A percentile compares a stretch with the other conserved stretches of the same genome.
phyloP scores from a whole-genome alignment of 2,888 invertebrate species.

The Temnothorax unifasciatus region DNA sequence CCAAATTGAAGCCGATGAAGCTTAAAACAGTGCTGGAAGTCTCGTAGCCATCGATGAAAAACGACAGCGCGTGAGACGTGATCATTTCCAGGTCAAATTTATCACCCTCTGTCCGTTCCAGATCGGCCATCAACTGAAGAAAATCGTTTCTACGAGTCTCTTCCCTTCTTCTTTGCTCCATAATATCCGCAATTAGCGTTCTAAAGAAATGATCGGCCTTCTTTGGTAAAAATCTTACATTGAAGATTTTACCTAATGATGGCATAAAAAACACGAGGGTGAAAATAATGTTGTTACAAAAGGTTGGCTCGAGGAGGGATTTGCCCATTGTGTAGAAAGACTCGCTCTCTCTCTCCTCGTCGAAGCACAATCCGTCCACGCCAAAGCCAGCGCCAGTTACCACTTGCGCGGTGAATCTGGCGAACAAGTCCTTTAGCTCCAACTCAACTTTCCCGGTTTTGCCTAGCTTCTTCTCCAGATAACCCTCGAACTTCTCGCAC shows the following conservation, averaged over 20 bases:
- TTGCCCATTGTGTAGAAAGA: constrained; percentile 61
- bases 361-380: constrained; percentile 78
- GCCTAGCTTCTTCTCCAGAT: constrained; percentile 51
- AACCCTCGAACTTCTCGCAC: constrained; percentile 73
- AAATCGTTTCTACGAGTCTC: constrained; percentile 85
- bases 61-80: constrained; percentile 86
- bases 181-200: constrained; percentile 68
- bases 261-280: constrained; percentile 66
- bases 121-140: constrained; percentile 86
- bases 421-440: constrained; percentile 74
- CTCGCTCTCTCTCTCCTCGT: constrained; percentile 58
- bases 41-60: constrained; percentile 87
- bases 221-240: constrained; percentile 63
- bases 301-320: constrained; percentile 72
- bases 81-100: constrained; percentile 81
- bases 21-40: constrained; percentile 87
- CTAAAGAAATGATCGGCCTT: constrained; percentile 75
- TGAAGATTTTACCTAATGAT: constrained; percentile 48
- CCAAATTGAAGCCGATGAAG: constrained; percentile 86
- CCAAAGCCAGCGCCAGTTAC: constrained; percentile 77
- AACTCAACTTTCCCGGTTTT: constrained; percentile 49
- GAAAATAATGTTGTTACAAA: constrained; percentile 54
- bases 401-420: constrained; percentile 77
- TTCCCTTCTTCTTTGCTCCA: constrained; percentile 74
- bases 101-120: constrained; percentile 68